Evolutionary conservation across 1,140 invertebrate genomes (phyloP), one percentile per base, ranked within the genome.

Genomic region (Drepana arcuata): DNA sequence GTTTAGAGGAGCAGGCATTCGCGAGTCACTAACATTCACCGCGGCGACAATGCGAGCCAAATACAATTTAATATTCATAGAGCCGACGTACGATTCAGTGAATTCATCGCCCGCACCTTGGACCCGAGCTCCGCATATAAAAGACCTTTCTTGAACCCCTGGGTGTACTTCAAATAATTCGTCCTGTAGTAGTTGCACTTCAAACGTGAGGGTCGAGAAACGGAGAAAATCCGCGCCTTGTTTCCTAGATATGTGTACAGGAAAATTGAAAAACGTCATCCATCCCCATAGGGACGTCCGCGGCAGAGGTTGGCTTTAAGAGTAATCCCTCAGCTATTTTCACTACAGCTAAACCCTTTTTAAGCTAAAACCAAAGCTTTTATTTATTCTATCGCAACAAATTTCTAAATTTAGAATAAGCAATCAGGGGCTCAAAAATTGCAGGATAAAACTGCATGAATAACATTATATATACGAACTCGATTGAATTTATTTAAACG

Each of bases 11-110:
- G n/a, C n/a, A n/a, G n/a, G n/a, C 47, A 36, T 34, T 41, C 46
- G 49, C 34, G 42, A 63, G 50, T 48, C 54, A 59, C 54, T 69
- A 51, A 72, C 61, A 73, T 70, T 78, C 73, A 66, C 63, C 48
- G 64, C 68, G 44, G 48, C 60, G 67, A 75, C 73, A 81, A 74
- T 72, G 55, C 53, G 60, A 64, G 59, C 58, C 73, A 77, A 74
- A 78, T 81, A 78, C 59, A 80, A 75, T 78, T 80, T 80, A 80
- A 80, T 80, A 80, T 80, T 80, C 75, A 80, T 80, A 80, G 71
- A 78, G 65, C 59, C 64, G 67, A 74, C 69, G 63, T 75, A 75
- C 72, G 71, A 80, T 80, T 80, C 75, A 80, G 55, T 78, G 75
- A 80, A 80, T 77, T 70, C 75, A 75, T 74, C 62, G 69, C 53